Base-by-base conservation (phyloP, 1,140 invertebrate species). In the Drosophila pallidifrons region DNA sequence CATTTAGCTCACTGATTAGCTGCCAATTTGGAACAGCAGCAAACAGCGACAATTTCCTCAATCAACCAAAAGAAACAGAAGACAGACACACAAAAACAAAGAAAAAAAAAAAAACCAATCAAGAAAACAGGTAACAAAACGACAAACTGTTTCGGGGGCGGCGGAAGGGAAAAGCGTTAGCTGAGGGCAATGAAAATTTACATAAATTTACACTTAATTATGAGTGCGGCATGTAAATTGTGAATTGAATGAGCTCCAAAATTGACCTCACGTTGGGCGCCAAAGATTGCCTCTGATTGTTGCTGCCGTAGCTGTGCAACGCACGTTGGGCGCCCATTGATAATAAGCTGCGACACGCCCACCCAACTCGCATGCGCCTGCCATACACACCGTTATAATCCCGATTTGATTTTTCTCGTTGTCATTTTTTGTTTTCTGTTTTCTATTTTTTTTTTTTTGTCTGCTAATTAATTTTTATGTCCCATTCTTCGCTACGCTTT, bases 121-220 rank as follows among this genome's bases (percentile, higher is more conserved):
- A 73, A 81, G 16, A 45, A 72, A 35, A 11, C 25, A 73, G 63
- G 54, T 58, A 70, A 25, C 20, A 25, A 54, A 63, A 1, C 55
- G 30, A 68, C 47, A 30, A 38, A 38, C 35, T 38, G 2, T 13
- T 35, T 61, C 30, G 58, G 67, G 47, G 58, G 67, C 20, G 20
- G 20, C 20, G 20, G 20, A 25, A 25, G 20, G 20, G 20, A 25
- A 25, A 25, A 25, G 20, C 35, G 43, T 57, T 30, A 28, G 49
- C 16, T 20, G 13, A 15, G 46, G 20, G 46, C 7, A 32, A 52
- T n/a, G 41, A 45, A 75, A 72, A 88, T 89, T 88, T 69, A 81
- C 85, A 88, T 88, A 88, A 88, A 89, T 88, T 83, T 79, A 89
- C 83, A 88, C 83, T 88, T 88, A 79, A 88, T 88, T 88, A 59